Evolutionary conservation across 2,888 invertebrate species (phyloP), one percentile per base, ranked within the genome.

Genomic region (Caenorhabditis zanzibari): DNA sequence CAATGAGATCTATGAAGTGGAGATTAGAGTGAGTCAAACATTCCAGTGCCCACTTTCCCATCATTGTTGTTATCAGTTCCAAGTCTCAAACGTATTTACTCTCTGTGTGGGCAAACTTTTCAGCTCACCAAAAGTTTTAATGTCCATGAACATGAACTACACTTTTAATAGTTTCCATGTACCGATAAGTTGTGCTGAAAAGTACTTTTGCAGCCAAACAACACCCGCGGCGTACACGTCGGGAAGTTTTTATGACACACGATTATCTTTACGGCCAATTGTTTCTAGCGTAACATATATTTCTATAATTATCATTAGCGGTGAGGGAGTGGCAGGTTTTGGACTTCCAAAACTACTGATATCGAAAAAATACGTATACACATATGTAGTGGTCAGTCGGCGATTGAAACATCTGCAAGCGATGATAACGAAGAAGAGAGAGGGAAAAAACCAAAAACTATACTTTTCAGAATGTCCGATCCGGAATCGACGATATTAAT

Each of bases 251-350:
- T 58, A 68, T 68, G 35, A 61, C 68, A 52, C 19, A 68, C 68
- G 38, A 59, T 77, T 61, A 77, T 77, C 76, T 77, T 81, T 81
- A 81, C 24, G 74, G 69, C 32, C 49, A 22, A 10, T 54, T 49
- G 38, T 66, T 72, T 80, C 59, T 28, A 58, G 44, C 22, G 58
- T 38, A 14, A 22, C 68, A 38, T 26, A 32, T 38, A n/a, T 68
- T 68, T 68, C 68, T 68, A 73, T 80, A 63, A 80, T 80, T 64
- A 79, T 71, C 71, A 69, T 72, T 56, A 69, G 47, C 35, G 66
- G 10, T 16, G 35, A 69, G 72, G 64, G 64, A 64, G 80, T 73
- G 72, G 72, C 58, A 49, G 28, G 22, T 52, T 22, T 26, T 41
- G 24, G 59, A 54, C 63, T 52, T 35, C 19, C 12, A 32, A 54